Evolutionary conservation across 2,113 vertebrate genomes (phyloP), one percentile per base, ranked within the genome.

Genomic region (Pontoporia blainvillei): DNA sequence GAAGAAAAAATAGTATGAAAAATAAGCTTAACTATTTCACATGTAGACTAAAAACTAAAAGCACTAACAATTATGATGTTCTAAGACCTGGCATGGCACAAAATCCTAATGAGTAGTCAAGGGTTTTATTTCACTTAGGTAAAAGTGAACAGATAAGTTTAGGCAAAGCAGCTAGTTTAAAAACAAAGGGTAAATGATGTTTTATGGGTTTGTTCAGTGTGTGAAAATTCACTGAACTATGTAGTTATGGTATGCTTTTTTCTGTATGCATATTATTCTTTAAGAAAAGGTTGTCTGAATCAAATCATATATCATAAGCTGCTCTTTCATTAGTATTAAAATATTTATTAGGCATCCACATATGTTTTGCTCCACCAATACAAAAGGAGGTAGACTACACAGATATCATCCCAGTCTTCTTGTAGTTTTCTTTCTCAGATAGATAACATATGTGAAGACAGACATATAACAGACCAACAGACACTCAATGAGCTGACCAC

Each of bases 41-140:
- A 88, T 31, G 29, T 86, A 75, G 59, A 86, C 54, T 89, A 75
- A 86, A 94, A 72, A 86, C 94, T 62, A 57, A 90, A 90, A 89
- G 66, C 62, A 39, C 12, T 44, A 67, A 46, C 13, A 72, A 34
- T 54, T 78, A 46, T 46, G 34, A 96, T 54, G 31, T n/a, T 92
- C 41, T 18, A 34, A 57, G 41, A 67, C 34, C 44, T 6, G 27
- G 61, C 39, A 52, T 71, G 41, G 8, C 54, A 49, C 17, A 36
- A 41, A 85, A 52, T 64, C 13, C 36, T 72, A 44, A 39, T 67
- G 31, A 67, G 10, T 36, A 31, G n/a, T 81, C 34, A 79, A 84
- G 49, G 31, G n/a, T 64, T 59, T 20, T 83, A 27, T 76, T 86
- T 78, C 61, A 87, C 76, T 91, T 36, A 57, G 20, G 27, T 69